Evolutionary conservation across 2,888 invertebrate genomes (phyloP).

Genomic region (Papilio elwesi): DNA sequence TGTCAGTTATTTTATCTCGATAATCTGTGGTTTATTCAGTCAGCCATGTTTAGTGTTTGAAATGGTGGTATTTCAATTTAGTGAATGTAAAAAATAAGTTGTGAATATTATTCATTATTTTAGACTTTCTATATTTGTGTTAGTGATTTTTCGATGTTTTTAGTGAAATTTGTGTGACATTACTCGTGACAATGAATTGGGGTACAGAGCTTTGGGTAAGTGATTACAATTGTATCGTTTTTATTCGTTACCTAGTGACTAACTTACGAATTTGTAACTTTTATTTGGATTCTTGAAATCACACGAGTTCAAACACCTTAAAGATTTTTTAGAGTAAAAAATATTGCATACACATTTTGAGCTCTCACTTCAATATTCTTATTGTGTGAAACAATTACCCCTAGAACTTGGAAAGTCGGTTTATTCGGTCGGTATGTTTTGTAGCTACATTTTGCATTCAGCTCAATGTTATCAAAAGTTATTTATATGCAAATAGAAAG

Average conservation of each 20-base stretch:
- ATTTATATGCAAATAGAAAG: conserved; percentile 10
- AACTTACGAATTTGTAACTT: conserved; percentile 34
- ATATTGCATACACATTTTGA: not conserved
- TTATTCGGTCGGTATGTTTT: conserved; percentile 12
- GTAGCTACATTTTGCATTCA: conserved; percentile 6
- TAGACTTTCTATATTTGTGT: conserved; percentile 61
- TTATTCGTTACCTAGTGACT: conserved; percentile 44
- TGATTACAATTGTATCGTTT: conserved; percentile 52
- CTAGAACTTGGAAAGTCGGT: conserved; percentile 28
- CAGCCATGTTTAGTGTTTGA: conserved; percentile 83
- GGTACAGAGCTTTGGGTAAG: conserved; percentile 88
- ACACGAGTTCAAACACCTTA: not conserved
- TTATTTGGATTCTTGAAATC: not conserved
- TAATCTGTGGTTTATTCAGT: conserved; percentile 61
- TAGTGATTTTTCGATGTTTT: conserved; percentile 80
- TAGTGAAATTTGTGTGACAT: conserved; percentile 76
- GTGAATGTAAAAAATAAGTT: conserved; percentile 69
- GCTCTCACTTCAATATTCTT: not conserved
- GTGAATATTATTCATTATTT: conserved; percentile 64
- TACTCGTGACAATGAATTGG: conserved; percentile 85
- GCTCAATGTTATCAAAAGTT: not conserved
- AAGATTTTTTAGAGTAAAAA: not conserved
- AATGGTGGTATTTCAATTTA: conserved; percentile 68
- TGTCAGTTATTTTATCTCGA: conserved; percentile 48
- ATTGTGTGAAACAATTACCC: conserved; percentile 2